Conservation (phyloP, 2,888 invertebrate species). For the Drosophila lutescens region DNA sequence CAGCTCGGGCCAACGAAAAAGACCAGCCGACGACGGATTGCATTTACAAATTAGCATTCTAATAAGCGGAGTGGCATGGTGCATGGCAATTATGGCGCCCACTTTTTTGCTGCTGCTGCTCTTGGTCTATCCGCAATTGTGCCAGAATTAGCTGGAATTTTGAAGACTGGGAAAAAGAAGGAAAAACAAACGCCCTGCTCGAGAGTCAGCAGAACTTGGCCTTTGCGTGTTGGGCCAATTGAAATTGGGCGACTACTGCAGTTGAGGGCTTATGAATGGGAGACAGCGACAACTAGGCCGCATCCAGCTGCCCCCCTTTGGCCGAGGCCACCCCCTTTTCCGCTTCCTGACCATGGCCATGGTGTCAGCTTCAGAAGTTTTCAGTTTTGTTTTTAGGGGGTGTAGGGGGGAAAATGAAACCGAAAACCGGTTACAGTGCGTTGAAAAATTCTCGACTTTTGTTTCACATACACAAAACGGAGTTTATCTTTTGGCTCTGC, state of each 20-base stretch:
- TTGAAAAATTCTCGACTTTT: constrained; percentile 74
- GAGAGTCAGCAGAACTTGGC: constrained; percentile 43
- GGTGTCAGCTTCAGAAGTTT: constrained; percentile 56
- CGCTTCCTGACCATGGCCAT: constrained; percentile 14
- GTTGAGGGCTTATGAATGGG: constrained; percentile 41
- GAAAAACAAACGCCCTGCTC: background rate
- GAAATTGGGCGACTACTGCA: constrained; percentile 44
- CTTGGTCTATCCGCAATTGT: constrained; percentile 15
- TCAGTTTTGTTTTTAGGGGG: constrained; percentile 14
- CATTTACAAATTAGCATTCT: constrained; percentile 76
- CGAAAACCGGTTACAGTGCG: constrained; percentile 67
- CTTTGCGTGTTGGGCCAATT: constrained; percentile 73
- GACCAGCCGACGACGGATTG: constrained; percentile 51
- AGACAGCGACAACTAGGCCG: constrained; percentile 37
- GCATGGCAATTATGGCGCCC: constrained; percentile 71
- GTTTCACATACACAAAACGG: constrained; percentile 72
- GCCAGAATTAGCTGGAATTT: constrained; percentile 47
- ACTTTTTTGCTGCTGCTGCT: constrained; percentile 19
- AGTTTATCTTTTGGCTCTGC: constrained; percentile 66
- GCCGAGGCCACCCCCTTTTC: constrained; percentile 17
- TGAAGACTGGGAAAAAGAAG: background rate
- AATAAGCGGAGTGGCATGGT: constrained; percentile 58
- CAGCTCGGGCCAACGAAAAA: constrained; percentile 33
- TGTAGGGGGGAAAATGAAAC: constrained; percentile 45
- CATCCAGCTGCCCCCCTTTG: constrained; percentile 34